Percentiles rank a stretch among this genome's conserved stretches.
Conservation (phyloP, 2,888 invertebrate species). For the Tenodera sinensis region DNA sequence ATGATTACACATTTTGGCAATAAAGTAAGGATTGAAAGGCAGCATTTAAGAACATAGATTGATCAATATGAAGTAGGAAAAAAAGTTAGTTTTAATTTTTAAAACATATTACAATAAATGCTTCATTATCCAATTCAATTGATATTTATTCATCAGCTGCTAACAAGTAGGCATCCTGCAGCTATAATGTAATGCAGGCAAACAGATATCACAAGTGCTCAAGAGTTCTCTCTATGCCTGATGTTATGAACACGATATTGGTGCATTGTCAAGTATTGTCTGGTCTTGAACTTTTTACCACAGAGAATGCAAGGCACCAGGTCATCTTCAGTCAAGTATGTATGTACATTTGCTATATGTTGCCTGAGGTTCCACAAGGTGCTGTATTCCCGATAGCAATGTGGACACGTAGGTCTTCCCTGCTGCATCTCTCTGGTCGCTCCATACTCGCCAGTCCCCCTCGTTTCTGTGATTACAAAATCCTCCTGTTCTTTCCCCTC, state of each 20-base stretch:
- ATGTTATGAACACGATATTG: slow-evolving; percentile 72
- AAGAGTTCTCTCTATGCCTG: slow-evolving; percentile 55
- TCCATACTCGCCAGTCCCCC: neutral
- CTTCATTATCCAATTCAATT: no score
- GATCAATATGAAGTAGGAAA: no score
- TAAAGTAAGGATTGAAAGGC: no score
- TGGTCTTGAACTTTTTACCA: slow-evolving; percentile 72
- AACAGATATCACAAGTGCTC: neutral
- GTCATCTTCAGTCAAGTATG: slow-evolving; percentile 53
- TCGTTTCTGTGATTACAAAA: slow-evolving; percentile 15
- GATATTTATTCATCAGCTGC: no score
- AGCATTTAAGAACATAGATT: no score
- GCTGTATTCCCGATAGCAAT: slow-evolving; percentile 41
- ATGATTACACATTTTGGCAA: no score
- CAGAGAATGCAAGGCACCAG: slow-evolving; percentile 70
- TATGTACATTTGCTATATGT: slow-evolving; percentile 73
- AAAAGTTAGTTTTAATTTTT: no score
- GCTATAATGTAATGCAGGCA: no score
- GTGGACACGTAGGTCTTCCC: slow-evolving; percentile 38
- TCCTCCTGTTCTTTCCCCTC: neutral
- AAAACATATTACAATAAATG: no score
- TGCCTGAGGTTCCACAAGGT: slow-evolving; percentile 65
- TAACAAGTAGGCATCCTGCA: no score
- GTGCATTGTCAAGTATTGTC: slow-evolving; percentile 73
- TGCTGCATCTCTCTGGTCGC: neutral